phyloP scores from a whole-genome alignment of 2,888 invertebrate species.

The Pyralis farinalis region DNA sequence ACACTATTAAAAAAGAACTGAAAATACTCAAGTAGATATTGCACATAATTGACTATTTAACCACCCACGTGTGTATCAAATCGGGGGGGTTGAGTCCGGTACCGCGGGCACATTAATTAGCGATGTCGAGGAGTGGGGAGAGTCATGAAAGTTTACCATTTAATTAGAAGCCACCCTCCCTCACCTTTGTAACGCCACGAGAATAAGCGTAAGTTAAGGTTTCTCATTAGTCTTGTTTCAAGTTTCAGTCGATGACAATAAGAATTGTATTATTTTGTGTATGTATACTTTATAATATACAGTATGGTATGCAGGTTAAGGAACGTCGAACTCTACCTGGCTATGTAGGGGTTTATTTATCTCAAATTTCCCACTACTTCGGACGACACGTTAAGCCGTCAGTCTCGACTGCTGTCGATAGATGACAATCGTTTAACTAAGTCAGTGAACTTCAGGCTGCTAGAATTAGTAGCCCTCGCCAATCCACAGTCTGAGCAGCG shows the following conservation, averaged over 20 bases:
- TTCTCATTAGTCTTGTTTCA: slow-evolving; percentile 61
- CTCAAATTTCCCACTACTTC: too few species aligned
- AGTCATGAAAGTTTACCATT: slow-evolving; percentile 80
- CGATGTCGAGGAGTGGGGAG: slow-evolving; percentile 45
- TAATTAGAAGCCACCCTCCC: slow-evolving; percentile 72
- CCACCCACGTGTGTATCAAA: slow-evolving; percentile 32
- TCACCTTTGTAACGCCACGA: slow-evolving; percentile 66
- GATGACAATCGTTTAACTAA: too few species aligned
- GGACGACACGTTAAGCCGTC: too few species aligned
- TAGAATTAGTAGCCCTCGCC: too few species aligned
- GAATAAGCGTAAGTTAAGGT: slow-evolving; percentile 63
- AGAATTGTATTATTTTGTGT: slow-evolving; percentile 14
- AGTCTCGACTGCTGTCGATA: too few species aligned
- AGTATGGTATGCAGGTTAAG: too few species aligned
- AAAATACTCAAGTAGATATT: too few species aligned
- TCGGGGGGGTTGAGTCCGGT: slow-evolving; percentile 44
- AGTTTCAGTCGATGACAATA: slow-evolving; percentile 39
- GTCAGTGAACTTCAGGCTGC: too few species aligned
- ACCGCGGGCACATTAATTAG: slow-evolving; percentile 77
- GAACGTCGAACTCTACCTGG: too few species aligned
- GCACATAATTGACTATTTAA: slow-evolving; percentile 16
- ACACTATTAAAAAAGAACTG: too few species aligned
- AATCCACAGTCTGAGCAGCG: too few species aligned
- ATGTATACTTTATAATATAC: background rate
- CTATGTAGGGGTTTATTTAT: too few species aligned